A percentile compares a stretch with the other conserved stretches of the same genome.
Evolutionary conservation across 2,888 invertebrate genomes (phyloP).

Genomic region (Hedya salicella): DNA sequence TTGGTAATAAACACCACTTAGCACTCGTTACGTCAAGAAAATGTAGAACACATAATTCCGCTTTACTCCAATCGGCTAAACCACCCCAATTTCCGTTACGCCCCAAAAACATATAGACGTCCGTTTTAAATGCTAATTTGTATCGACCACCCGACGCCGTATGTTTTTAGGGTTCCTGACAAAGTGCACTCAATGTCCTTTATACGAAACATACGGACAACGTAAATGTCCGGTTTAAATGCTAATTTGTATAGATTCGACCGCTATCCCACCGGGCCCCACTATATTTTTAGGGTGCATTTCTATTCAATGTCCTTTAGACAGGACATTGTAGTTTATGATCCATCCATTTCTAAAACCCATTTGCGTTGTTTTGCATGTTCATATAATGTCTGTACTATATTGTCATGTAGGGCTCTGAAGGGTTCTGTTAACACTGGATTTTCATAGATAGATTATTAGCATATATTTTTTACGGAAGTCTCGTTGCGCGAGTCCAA

Average conservation of each 20-base stretch:
- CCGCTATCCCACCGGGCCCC: background rate
- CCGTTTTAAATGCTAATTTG: constrained; percentile 36
- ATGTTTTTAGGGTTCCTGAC: constrained; percentile 21
- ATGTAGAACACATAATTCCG: constrained; percentile 4
- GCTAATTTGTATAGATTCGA: background rate
- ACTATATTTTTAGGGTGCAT: background rate
- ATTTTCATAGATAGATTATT: too few species aligned
- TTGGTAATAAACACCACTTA: too few species aligned
- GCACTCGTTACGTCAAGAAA: background rate
- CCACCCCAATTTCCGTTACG: constrained; percentile 8
- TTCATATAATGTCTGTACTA: too few species aligned
- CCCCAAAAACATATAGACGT: constrained; percentile 24
- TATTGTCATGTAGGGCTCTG: too few species aligned
- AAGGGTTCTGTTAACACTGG: too few species aligned
- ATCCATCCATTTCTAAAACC: too few species aligned
- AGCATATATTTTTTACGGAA: too few species aligned
- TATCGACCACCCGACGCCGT: constrained; percentile 8
- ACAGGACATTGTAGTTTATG: too few species aligned
- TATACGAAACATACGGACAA: constrained; percentile 4
- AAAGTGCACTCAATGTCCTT: constrained; percentile 23
- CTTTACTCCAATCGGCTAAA: background rate
- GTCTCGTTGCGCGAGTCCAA: too few species aligned
- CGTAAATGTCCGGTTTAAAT: background rate
- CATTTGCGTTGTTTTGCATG: too few species aligned
- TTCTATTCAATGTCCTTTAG: background rate